Conservation (phyloP, 2,797 vertebrate genomes). For the Channallabes apus region DNA sequence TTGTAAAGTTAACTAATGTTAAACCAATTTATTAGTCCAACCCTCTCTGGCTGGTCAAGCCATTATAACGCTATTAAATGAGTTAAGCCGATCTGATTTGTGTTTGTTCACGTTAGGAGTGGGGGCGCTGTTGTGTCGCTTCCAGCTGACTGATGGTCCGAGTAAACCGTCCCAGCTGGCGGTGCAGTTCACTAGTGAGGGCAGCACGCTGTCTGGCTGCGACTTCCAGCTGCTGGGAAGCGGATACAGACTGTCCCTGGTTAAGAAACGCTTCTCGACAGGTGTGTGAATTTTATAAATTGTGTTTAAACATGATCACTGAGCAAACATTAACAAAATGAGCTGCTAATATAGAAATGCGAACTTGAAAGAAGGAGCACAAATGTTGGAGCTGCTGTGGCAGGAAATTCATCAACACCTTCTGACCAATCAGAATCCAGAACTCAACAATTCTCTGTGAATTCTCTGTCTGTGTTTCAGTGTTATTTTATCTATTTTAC, state of each 20-base stretch:
- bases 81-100: neutral
- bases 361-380: neutral
- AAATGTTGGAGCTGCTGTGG: neutral
- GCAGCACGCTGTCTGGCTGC: constrained; percentile 91
- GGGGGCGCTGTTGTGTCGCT: constrained; percentile 91
- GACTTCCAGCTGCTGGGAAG: constrained; percentile 93
- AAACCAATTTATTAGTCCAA: neutral
- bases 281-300: constrained; percentile 67
- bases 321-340: neutral
- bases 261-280: constrained; percentile 97
- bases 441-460: neutral
- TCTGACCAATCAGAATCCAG: constrained; percentile 1
- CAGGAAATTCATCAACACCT: neutral
- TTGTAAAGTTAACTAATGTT: neutral
- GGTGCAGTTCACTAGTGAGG: constrained; percentile 96
- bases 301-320: neutral
- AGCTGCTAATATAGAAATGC: neutral
- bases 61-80: neutral
- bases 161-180: constrained; percentile 88
- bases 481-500: constrained; percentile 63
- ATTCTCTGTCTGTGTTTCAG: neutral
- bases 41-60: neutral
- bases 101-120: constrained; percentile 75
- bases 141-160: constrained; percentile 86
- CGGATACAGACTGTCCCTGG: constrained; percentile 92